Evolutionary conservation across 2,797 vertebrate species (phyloP).

Genomic region (Mallotus villosus): DNA sequence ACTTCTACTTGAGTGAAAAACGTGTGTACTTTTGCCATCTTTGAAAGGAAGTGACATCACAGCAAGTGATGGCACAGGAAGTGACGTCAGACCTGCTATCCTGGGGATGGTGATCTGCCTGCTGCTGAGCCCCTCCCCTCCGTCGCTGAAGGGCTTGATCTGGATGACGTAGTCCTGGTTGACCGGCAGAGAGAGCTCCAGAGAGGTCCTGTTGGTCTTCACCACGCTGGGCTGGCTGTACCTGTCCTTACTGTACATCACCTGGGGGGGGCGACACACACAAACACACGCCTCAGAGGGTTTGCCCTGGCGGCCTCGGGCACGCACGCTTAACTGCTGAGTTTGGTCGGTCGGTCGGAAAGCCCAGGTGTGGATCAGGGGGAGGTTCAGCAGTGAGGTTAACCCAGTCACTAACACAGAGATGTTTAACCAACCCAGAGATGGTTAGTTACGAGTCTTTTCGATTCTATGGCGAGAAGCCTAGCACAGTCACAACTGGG

Average conservation of each 20-base stretch:
- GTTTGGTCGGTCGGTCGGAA: not conserved
- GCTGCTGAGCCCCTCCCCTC: conserved; percentile 92
- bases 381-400: not conserved
- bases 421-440: not conserved
- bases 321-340: not conserved
- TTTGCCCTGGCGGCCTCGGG: not conserved
- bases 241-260: conserved; percentile 90
- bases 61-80: too few species aligned
- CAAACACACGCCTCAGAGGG: not conserved
- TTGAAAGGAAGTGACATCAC: too few species aligned
- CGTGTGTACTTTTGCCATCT: too few species aligned
- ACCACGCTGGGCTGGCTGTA: conserved; percentile 87
- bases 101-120: conserved; percentile 92
- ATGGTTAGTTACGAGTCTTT: too few species aligned
- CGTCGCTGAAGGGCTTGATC: conserved; percentile 93
- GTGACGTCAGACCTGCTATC: conserved; percentile 67
- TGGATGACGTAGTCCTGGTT: conserved; percentile 93
- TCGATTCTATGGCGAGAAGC: too few species aligned
- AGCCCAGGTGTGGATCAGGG: not conserved
- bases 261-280: conserved; percentile 66
- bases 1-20: too few species aligned
- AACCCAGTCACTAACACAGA: not conserved
- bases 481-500: too few species aligned
- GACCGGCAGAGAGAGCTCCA: conserved; percentile 89
- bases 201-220: conserved; percentile 92